Evolutionary conservation across 2,113 vertebrate genomes (phyloP).

Genomic region (Cochlearius cochlearius): DNA sequence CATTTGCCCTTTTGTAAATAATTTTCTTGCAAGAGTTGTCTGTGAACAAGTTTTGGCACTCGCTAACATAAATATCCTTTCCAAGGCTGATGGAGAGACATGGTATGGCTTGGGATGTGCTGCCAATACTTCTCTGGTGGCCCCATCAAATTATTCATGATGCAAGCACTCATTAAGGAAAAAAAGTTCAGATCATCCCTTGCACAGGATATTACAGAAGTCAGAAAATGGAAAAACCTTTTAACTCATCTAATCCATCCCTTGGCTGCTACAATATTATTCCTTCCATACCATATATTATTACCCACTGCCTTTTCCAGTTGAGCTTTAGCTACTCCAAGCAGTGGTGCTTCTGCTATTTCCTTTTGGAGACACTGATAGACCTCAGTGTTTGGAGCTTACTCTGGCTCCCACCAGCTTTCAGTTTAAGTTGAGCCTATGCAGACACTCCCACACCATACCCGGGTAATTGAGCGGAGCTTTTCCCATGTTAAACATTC

Average conservation of each 20-base stretch:
- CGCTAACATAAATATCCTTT: conserved; percentile 47
- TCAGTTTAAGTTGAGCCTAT: background rate
- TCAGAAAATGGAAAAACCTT: conserved; percentile 69
- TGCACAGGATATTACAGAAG: conserved; percentile 59
- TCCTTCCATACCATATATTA: conserved; percentile 57
- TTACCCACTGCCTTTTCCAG: conserved; percentile 43
- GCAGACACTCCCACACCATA: background rate
- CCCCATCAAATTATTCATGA: conserved; percentile 51
- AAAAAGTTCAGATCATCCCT: conserved; percentile 56
- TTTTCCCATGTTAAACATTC: conserved; percentile 1
- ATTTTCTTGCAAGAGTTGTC: conserved; percentile 41
- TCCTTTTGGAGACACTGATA: conserved; percentile 38
- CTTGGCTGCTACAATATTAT: conserved; percentile 55
- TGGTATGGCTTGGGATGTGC: conserved; percentile 23
- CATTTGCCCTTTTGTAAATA: conserved; percentile 57
- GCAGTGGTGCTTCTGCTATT: conserved; percentile 31
- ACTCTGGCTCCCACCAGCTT: background rate
- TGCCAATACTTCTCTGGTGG: conserved; percentile 62
- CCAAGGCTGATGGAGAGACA: conserved; percentile 44
- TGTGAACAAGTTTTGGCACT: conserved; percentile 57
- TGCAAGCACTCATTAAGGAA: conserved; percentile 35
- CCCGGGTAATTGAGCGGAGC: background rate
- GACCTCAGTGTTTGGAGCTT: background rate
- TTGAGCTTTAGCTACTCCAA: conserved; percentile 9
- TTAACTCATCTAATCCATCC: conserved; percentile 55